Percentiles rank a stretch among this genome's conserved stretches.
These are phyloP conservation scores for Leptopilina drosophilae DNA, from an alignment of 2,888 invertebrate genomes.

Conservation along the genomic window DNA sequence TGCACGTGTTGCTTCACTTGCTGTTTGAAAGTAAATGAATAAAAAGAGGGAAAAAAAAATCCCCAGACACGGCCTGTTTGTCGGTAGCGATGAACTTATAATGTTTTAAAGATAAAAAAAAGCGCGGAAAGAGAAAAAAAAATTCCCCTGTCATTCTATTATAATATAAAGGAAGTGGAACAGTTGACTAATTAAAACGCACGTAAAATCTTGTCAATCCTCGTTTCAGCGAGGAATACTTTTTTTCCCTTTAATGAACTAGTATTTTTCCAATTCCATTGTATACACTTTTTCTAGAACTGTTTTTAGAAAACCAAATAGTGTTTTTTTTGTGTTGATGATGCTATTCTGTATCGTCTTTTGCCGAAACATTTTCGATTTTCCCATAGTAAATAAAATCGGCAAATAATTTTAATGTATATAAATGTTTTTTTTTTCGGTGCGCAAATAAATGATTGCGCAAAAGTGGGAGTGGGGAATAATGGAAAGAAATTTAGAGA, in stretches of 20 bases:
- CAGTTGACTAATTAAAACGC: constrained; percentile 26
- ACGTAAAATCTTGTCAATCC: constrained; percentile 6
- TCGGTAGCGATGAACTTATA: constrained; percentile 15
- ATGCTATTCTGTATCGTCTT: too few species aligned
- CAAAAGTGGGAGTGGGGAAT: background rate
- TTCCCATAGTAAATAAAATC: too few species aligned
- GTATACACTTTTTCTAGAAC: background rate
- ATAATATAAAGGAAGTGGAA: constrained; percentile 28
- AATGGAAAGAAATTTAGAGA: background rate
- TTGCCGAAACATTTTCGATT: too few species aligned
- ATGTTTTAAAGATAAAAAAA: too few species aligned
- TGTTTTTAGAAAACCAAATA: too few species aligned
- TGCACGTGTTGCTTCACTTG: constrained; percentile 17
- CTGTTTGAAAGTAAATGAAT: background rate
- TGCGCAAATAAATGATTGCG: too few species aligned
- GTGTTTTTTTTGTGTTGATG: too few species aligned
- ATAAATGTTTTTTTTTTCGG: too few species aligned
- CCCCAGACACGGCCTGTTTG: constrained; percentile 25
- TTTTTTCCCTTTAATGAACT: background rate
- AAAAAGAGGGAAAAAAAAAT: constrained; percentile 1
- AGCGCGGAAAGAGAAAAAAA: background rate
- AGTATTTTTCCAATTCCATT: constrained; percentile 3
- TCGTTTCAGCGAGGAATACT: background rate
- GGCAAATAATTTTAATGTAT: too few species aligned
- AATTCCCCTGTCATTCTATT: constrained; percentile 19